These are phyloP conservation scores for Stylophora pistillata DNA, from an alignment of 64 coral and sea anemone species.

Conservation along the genomic window DNA sequence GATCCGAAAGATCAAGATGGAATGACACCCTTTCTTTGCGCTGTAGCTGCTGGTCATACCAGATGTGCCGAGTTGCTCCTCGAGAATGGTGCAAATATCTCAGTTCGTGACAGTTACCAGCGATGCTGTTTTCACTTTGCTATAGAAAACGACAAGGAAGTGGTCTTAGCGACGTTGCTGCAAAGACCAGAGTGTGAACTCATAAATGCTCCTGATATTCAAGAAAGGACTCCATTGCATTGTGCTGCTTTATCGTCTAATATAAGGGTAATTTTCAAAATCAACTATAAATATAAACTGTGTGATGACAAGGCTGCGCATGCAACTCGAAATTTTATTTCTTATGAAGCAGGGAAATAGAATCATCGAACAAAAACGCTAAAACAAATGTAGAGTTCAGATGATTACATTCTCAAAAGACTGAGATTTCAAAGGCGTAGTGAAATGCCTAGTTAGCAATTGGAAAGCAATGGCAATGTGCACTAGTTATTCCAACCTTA, in stretches of 20 bases:
- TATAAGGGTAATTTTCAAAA: conserved; percentile 26
- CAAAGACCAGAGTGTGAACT: conserved; percentile 40
- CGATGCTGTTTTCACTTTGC: conserved; percentile 78
- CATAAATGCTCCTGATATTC: conserved; percentile 59
- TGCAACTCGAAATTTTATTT: no score
- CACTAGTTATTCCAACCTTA: no score
- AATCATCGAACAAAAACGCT: no score
- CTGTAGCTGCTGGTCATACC: conserved; percentile 49
- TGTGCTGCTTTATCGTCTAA: conserved; percentile 62
- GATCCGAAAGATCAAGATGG: conserved; percentile 51
- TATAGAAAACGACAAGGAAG: conserved; percentile 63
- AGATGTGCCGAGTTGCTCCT: conserved; percentile 47
- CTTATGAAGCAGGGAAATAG: no score
- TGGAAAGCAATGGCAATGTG: no score
- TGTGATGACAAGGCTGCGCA: no score
- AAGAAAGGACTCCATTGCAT: conserved; percentile 72
- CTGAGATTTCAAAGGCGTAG: no score
- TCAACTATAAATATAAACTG: background rate
- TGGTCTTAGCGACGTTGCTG: conserved; percentile 45
- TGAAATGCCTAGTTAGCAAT: no score
- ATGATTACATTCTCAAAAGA: no score
- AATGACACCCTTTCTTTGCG: conserved; percentile 76
- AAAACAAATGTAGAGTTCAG: no score
- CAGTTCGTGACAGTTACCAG: conserved; percentile 23
- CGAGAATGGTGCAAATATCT: conserved; percentile 57